Conservation (phyloP, 2,888 invertebrate genomes). For the Idaea dimidiata region DNA sequence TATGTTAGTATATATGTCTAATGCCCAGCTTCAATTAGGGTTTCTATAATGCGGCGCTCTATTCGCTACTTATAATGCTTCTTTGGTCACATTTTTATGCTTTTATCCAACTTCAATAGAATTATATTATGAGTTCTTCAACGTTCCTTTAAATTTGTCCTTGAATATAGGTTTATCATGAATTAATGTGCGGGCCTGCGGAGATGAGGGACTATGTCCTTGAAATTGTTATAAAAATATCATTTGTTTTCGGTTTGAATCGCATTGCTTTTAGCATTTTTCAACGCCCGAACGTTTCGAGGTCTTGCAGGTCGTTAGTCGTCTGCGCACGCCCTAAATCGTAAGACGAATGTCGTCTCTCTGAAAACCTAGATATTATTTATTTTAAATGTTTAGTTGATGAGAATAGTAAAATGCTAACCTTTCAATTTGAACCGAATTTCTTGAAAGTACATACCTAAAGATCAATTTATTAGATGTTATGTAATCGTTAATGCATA, state of each 20-base stretch:
- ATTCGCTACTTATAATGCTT: no score
- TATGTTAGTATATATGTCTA: no score
- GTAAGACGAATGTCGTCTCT: neutral
- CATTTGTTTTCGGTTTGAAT: neutral
- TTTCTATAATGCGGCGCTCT: no score
- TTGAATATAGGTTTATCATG: neutral
- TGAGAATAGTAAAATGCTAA: no score
- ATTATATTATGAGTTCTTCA: no score
- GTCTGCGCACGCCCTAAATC: neutral
- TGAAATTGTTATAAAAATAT: neutral
- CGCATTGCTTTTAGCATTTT: no score
- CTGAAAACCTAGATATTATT: neutral
- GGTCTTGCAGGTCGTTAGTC: no score
- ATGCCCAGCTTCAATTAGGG: no score
- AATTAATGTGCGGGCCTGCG: neutral
- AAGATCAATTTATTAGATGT: neutral
- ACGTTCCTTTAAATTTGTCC: no score
- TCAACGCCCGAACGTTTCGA: no score
- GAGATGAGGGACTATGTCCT: neutral
- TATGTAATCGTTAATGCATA: neutral
- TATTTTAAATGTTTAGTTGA: neutral
- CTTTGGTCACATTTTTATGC: no score
- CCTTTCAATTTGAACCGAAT: neutral
- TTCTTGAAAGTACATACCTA: neutral
- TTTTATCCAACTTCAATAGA: no score